Conservation (phyloP, 2,797 vertebrate species). For the Xiphophorus birchmanni region DNA sequence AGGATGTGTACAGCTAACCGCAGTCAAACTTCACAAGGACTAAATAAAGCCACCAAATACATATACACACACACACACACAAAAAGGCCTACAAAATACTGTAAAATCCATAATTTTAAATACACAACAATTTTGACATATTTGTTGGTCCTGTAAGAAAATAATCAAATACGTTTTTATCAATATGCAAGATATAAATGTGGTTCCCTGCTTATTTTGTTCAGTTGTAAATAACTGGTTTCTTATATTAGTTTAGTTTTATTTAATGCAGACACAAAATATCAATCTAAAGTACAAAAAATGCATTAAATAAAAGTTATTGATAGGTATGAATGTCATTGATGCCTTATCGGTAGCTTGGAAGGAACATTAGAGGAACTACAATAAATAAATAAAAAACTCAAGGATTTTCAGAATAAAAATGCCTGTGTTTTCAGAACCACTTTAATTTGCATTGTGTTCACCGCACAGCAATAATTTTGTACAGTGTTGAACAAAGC, state of each 20-base stretch:
- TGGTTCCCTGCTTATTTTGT: background rate
- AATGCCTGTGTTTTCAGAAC: background rate
- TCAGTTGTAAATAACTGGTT: background rate
- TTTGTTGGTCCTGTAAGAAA: background rate
- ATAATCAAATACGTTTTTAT: background rate
- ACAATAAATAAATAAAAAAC: no score
- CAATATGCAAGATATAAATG: background rate
- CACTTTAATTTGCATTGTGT: background rate
- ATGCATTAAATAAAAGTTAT: background rate
- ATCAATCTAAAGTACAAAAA: background rate
- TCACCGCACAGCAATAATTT: background rate
- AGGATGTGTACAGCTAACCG: conserved; percentile 57
- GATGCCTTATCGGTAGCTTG: background rate
- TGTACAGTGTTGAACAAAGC: background rate
- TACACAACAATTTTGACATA: conserved; percentile 2
- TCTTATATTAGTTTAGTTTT: background rate
- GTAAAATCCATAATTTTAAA: conserved; percentile 13
- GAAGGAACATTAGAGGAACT: background rate
- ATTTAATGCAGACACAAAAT: background rate
- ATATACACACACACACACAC: conserved; percentile 1
- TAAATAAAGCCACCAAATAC: conserved; percentile 57
- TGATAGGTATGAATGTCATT: background rate
- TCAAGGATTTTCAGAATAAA: background rate
- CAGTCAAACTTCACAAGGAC: conserved; percentile 55
- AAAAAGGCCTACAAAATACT: conserved; percentile 4